Evolutionary conservation across 2,888 invertebrate species (phyloP).

Genomic region (Drosophila monieri): DNA sequence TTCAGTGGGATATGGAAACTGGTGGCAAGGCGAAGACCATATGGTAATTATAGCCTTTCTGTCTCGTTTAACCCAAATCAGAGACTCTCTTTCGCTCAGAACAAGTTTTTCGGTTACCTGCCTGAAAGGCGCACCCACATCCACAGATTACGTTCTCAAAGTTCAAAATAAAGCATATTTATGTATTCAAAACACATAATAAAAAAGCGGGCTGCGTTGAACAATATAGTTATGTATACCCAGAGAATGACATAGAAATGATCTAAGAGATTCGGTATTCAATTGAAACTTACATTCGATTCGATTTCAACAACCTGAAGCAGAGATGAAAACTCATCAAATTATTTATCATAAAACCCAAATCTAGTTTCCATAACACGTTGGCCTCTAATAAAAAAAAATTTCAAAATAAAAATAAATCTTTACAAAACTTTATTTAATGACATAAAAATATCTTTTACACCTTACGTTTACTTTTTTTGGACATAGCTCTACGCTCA

Average conservation of each 20-base stretch:
- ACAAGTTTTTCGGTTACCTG: constrained; percentile 26
- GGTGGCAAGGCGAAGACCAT: constrained; percentile 39
- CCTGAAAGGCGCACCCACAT: constrained; percentile 1
- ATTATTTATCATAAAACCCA: background rate
- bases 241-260: background rate
- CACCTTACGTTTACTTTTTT: too few relatives aligned
- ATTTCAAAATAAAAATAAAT: background rate
- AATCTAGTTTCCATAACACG: background rate
- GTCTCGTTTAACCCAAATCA: constrained; percentile 16
- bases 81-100: constrained; percentile 22
- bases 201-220: background rate
- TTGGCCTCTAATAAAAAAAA: background rate
- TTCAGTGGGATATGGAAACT: constrained; percentile 59
- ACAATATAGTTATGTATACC: background rate
- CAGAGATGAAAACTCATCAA: background rate
- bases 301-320: too few relatives aligned
- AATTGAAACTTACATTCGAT: too few relatives aligned
- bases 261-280: constrained; percentile 1
- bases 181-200: constrained; percentile 3
- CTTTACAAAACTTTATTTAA: too few relatives aligned
- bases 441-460: too few relatives aligned
- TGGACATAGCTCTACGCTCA: background rate
- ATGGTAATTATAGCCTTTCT: constrained; percentile 64
- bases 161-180: constrained; percentile 1
- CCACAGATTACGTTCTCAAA: background rate